Conservation (phyloP, 2,113 vertebrate genomes). For the Xerus inauris region DNA sequence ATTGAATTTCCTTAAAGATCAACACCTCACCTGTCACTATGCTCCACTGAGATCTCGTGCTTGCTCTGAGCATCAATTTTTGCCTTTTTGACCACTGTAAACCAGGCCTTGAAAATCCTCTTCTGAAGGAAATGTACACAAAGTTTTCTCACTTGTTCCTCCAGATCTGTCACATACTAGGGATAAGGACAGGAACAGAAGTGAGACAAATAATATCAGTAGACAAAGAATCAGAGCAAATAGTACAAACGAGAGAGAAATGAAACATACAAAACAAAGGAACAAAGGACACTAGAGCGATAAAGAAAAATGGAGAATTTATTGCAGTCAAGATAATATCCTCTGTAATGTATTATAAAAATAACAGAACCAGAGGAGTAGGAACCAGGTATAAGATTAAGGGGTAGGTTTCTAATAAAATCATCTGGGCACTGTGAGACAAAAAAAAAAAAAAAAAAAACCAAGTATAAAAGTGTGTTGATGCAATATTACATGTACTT, state of each 20-base stretch:
- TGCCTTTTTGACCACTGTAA: conserved; percentile 84
- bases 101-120: conserved; percentile 88
- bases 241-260: not conserved
- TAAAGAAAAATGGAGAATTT: not conserved
- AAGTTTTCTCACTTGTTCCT: conserved; percentile 81
- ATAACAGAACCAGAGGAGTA: not conserved
- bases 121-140: conserved; percentile 83
- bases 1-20: not conserved
- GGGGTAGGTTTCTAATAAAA: not conserved
- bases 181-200: conserved; percentile 25
- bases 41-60: conserved; percentile 85
- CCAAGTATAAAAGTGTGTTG: conserved; percentile 2
- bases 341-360: not conserved
- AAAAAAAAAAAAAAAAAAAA: not conserved
- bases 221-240: not conserved
- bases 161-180: conserved; percentile 79
- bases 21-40: conserved; percentile 89
- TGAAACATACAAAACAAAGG: not conserved
- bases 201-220: conserved; percentile 24
- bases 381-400: not conserved
- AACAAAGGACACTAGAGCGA: not conserved
- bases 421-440: not conserved
- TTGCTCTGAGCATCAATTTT: conserved; percentile 83
- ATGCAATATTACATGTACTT: not conserved
- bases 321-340: not conserved